These are phyloP conservation scores for Halictus rubicundus DNA, from an alignment of 1,140 invertebrate genomes.

Conservation along the genomic window DNA sequence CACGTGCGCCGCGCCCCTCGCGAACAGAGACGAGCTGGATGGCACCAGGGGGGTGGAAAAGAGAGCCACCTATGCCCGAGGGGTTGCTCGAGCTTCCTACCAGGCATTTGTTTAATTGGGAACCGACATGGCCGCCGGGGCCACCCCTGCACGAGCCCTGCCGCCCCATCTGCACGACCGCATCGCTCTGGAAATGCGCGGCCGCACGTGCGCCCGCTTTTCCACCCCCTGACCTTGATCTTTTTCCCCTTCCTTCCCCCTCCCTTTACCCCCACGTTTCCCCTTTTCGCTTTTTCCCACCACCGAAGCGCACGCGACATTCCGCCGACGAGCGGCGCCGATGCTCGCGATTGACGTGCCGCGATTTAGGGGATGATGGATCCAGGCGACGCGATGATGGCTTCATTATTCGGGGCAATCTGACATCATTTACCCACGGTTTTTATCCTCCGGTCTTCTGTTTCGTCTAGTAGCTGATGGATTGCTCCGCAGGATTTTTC, in stretches of 20 bases:
- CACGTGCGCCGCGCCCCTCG: constrained; percentile 62
- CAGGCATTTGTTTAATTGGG: constrained; percentile 76
- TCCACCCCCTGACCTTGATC: constrained; percentile 35
- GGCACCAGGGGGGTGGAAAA: background rate
- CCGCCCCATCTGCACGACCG: constrained; percentile 48
- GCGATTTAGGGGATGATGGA: no score
- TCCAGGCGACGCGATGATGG: no score
- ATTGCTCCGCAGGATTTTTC: no score
- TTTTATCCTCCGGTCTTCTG: no score
- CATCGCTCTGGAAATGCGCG: constrained; percentile 46
- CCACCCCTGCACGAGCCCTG: constrained; percentile 41
- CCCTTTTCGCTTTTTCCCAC: no score
- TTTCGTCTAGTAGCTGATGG: no score
- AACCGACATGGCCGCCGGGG: constrained; percentile 68
- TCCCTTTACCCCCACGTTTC: background rate
- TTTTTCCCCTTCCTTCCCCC: background rate
- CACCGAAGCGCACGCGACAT: no score
- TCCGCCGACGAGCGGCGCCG: no score
- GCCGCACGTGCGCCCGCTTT: constrained; percentile 22
- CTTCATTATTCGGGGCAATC: no score
- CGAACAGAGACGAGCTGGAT: constrained; percentile 30
- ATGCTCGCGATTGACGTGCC: no score
- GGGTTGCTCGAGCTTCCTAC: constrained; percentile 63
- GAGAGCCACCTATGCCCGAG: constrained; percentile 41
- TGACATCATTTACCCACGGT: no score